Conservation (phyloP, 2,888 invertebrate genomes). For the Zelleria hepariella region DNA sequence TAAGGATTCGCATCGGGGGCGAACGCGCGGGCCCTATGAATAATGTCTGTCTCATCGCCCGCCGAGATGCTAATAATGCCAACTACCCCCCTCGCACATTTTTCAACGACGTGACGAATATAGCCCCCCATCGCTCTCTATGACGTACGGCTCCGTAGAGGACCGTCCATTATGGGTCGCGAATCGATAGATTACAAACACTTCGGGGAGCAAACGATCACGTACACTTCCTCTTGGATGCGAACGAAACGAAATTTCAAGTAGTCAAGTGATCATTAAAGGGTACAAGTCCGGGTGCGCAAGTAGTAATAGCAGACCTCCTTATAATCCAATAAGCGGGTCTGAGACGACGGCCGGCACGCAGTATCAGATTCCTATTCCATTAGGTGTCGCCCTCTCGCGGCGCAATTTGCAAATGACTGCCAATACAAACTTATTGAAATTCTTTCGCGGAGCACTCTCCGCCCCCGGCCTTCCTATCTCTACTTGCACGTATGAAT, state of each 20-base stretch:
- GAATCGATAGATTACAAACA: conserved; percentile 6
- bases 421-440: conserved; percentile 63
- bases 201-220: conserved; percentile 6
- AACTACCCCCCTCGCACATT: conserved; percentile 36
- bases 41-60: conserved; percentile 55
- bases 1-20: conserved; percentile 18
- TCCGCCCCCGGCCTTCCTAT: conserved; percentile 24
- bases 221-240: conserved; percentile 8
- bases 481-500: conserved; percentile 3
- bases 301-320: not conserved
- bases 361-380: conserved; percentile 58
- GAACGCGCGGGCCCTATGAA: conserved; percentile 55
- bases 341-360: conserved; percentile 24
- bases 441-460: conserved; percentile 57
- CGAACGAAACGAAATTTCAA: conserved; percentile 14
- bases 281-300: not conserved
- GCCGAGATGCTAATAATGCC: conserved; percentile 58
- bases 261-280: not conserved
- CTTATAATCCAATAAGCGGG: conserved; percentile 53
- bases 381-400: conserved; percentile 60
- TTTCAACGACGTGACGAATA: conserved; percentile 46
- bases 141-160: not conserved
- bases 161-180: conserved; percentile 11
- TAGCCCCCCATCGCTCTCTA: conserved; percentile 37
- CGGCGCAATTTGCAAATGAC: conserved; percentile 70